A percentile compares a stretch with the other conserved stretches of the same genome.
Conservation (phyloP, 2,888 invertebrate genomes). For the Xanthorhoe spadicearia region DNA sequence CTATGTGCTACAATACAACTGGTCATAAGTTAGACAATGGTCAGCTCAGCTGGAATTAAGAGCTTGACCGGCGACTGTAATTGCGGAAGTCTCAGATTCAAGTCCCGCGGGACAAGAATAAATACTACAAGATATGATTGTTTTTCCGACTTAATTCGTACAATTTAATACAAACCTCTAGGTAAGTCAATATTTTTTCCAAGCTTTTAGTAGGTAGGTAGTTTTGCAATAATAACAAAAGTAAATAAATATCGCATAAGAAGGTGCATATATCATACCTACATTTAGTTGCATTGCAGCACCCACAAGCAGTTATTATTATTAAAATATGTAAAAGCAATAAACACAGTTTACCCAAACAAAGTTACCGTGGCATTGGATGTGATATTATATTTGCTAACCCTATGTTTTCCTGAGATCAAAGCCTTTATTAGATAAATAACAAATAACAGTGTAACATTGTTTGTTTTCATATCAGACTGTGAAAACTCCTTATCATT, state of each 20-base stretch:
- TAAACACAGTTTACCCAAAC: background rate
- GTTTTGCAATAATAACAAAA: background rate
- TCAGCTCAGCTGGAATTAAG: slow-evolving; percentile 30
- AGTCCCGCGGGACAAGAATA: slow-evolving; percentile 52
- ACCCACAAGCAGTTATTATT: background rate
- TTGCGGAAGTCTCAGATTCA: slow-evolving; percentile 66
- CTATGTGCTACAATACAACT: slow-evolving; percentile 20
- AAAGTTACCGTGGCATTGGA: background rate
- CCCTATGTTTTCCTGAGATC: slow-evolving; percentile 15
- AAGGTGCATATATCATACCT: too few species aligned
- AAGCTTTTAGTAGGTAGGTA: too few species aligned
- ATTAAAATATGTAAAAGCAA: background rate
- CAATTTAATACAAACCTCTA: too few species aligned
- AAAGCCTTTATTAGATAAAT: slow-evolving; percentile 4
- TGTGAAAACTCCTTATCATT: slow-evolving; percentile 3
- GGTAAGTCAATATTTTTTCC: too few species aligned
- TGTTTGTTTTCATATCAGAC: slow-evolving; percentile 12
- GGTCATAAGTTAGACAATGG: slow-evolving; percentile 32
- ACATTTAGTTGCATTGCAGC: too few species aligned
- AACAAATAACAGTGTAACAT: background rate
- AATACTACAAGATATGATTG: background rate
- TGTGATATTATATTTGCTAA: background rate
- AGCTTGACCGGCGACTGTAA: slow-evolving; percentile 43
- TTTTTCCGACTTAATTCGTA: background rate
- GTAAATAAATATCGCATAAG: too few species aligned